Percentiles rank a stretch among this genome's conserved stretches.
Evolutionary conservation across 1,140 invertebrate species (phyloP).

Genomic region (Augochlora pura): DNA sequence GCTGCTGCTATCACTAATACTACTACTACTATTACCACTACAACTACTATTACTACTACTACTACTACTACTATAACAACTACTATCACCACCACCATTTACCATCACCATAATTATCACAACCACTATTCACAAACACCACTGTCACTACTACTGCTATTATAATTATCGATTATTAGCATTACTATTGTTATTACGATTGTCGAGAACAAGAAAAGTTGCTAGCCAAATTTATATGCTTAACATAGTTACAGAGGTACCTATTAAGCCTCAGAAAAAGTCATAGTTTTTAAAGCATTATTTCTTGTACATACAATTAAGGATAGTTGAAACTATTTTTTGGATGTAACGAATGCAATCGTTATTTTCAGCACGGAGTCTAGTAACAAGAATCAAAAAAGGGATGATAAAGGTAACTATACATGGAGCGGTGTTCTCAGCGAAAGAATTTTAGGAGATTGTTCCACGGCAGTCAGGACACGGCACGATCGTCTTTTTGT

Average conservation of each 20-base stretch:
- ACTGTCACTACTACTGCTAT: neutral
- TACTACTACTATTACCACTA: neutral
- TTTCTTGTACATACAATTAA: conserved; percentile 36
- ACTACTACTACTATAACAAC: neutral
- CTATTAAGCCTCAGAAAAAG: conserved; percentile 70
- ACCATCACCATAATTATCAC: too few species aligned
- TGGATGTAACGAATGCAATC: conserved; percentile 33
- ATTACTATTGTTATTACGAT: neutral
- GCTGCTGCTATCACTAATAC: neutral
- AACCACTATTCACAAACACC: too few species aligned
- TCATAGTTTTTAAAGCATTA: conserved; percentile 55
- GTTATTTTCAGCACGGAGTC: conserved; percentile 74
- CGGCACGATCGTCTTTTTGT: too few species aligned
- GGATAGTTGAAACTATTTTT: conserved; percentile 5
- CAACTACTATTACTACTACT: too few species aligned
- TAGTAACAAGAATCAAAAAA: conserved; percentile 72
- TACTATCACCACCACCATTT: neutral
- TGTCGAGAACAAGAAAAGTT: conserved; percentile 63
- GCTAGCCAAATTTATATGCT: conserved; percentile 78
- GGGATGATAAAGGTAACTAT: conserved; percentile 76
- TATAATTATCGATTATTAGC: too few species aligned
- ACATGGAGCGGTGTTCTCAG: too few species aligned
- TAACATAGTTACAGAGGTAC: conserved; percentile 79
- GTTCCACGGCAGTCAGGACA: too few species aligned
- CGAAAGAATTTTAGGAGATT: too few species aligned